Evolutionary conservation across 2,888 invertebrate species (phyloP), one percentile per base, ranked within the genome.

Genomic region (Monoplex corrugatus): DNA sequence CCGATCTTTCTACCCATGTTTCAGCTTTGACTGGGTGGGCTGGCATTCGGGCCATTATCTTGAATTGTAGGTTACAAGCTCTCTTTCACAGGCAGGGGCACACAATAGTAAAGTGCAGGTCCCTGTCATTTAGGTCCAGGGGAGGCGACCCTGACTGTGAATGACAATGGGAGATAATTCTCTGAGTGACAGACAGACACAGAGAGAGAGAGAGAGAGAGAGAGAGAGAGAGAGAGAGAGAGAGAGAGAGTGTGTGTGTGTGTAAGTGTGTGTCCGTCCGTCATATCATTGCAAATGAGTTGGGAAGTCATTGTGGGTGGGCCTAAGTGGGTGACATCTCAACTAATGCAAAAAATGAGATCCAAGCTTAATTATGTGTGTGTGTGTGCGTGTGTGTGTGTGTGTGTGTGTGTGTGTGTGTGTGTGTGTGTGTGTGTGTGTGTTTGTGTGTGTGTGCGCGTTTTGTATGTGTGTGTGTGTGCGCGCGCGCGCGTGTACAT

Each of bases 391-490:
- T 57, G 2, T 57, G 57, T 28, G 2, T 1, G 57, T 32, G 38
- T 57, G 80, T 45, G n/a, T 68, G n/a, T 87, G 40, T 57, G 45
- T 80, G 38, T 83, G 10, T 57, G 80, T 88, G 28, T 80, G 32
- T 87, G 40, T 80, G 40, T 80, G 19, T 80, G 10, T 44, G 44
- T 80, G 72, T n/a, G n/a, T 72, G 72, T n/a, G 72, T n/a, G 72
- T n/a, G 72, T n/a, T 2, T n/a, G 72, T 72, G 32, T 32, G 72
- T 72, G 72, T 32, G 19, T 50, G n/a, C n/a, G n/a, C 2, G 2
- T 10, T 32, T 28, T 16, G 72, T 32, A 2, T 16, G 72, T 8
- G 84, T 84, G 23, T 50, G 84, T 84, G 50, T 32, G 84, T 45
- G 50, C 45, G 50, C 28, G 50, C 35, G 13, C 5, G 50, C n/a